Base-by-base conservation (phyloP, 2,797 vertebrate species). In the Tangara arthus region DNA sequence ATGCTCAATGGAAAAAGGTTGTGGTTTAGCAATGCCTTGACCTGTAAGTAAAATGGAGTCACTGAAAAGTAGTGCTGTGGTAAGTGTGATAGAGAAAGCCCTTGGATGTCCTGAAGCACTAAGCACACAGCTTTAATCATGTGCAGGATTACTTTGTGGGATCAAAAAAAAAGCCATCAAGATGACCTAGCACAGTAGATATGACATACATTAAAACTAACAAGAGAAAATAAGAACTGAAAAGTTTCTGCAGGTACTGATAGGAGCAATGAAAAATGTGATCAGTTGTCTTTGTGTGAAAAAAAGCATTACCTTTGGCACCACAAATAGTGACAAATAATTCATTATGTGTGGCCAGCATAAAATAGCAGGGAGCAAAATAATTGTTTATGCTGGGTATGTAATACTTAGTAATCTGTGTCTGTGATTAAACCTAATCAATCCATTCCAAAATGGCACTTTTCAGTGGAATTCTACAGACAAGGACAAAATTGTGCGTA, bases 341-440 rank as follows among this genome's bases (percentile, higher is more conserved):
- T 73, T 96, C 32, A 64, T 94, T 92, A 89, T 84, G 87, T 70
- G 55, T 83, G 53, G 57, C 28, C 34, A 49, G 15, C 41, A 80
- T 91, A 94, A 96, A 95, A 80, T 46, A 90, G 42, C 27, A 90
- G 44, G 64, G 15, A 26, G 32, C 6, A 85, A 72, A 90, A 60
- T 23, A 79, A 56, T 75, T 90, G 34, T 86, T 95, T 96, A 30
- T 80, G 77, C 52, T 90, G 86, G 56, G 92, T 82, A 64, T 18
- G 49, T 82, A 11, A 84, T 57, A 68, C 68, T 65, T 69, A 80
- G 57, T 61, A 27, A 63, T 91, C 32, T 30, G 72, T 22, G 27
- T 86, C 61, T 75, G 3, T 93, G 37, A 93, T 89, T 95, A 93
- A 97, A 63, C 86, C 30, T 50, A 85, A 61, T 70, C 70, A 86